Base-by-base conservation (phyloP, 2,113 vertebrate species). In the Marmota flaviventris region DNA sequence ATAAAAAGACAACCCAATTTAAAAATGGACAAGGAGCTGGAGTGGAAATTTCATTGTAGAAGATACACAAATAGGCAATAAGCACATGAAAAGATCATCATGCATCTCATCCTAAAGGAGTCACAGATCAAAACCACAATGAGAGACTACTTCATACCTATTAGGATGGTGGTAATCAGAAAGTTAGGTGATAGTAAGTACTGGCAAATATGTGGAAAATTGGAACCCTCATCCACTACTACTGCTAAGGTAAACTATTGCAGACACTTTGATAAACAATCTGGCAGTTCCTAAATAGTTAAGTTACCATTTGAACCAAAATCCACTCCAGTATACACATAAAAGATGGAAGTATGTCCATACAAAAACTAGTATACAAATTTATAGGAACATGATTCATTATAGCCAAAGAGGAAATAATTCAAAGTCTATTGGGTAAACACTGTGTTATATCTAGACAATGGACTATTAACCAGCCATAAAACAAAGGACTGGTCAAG, bases 1-100 rank as follows among this genome's bases (percentile, higher is more conserved):
- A 90, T 63, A 76, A 86, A 79, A 48, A 87, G 61, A 48, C 24
- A 92, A 95, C 42, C 16, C 32, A 72, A 95, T 72, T 85, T 61
- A 53, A 45, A 79, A 81, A 63, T 27, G 27, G 7, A 18, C 48
- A 37, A 76, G 85, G 63, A 18, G 37, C 45, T 58, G 25, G 9
- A 94, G 72, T 8, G 65, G 20, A 34, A 39, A 27, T 87, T 86
- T 70, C 63, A 45, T 51, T 0, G 53, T 2, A 70, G 45, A 73
- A 75, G n/a, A n/a, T 72, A 73, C 17, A 86, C 61, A 92, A 85
- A 42, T 42, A 11, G 72, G 45, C 73, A 77, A 42, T 25, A 78
- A 42, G 32, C 53, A 81, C 5, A 81, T 61, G 58, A 89, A 73
- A 65, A 89, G 42, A 89, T 73, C 56, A 89, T 83, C 78, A 83